phyloP scores from a whole-genome alignment of 2,113 vertebrate genomes.

The Sula dactylatra region DNA sequence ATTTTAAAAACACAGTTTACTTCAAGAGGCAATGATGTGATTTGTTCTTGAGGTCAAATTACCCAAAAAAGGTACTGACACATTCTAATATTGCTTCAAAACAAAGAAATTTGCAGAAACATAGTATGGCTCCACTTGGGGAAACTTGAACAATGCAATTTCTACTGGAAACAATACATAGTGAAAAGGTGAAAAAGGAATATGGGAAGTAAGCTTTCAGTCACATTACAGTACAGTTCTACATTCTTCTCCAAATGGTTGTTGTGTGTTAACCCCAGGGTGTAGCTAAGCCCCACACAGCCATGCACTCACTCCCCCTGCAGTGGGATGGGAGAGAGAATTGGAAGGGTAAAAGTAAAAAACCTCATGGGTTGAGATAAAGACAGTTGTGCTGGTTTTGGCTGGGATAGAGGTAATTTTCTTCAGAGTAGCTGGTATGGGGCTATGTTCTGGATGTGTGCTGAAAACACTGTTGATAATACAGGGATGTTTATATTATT shows the following conservation, averaged over 20 bases:
- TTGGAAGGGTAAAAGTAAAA: neutral
- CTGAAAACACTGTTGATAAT: no score
- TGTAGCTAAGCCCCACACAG: neutral
- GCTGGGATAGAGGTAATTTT: no score
- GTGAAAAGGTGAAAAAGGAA: neutral
- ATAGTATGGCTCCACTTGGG: neutral
- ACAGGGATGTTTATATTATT: no score
- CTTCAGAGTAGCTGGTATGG: no score
- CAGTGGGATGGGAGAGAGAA: neutral
- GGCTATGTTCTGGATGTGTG: no score
- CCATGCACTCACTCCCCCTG: fast-evolving
- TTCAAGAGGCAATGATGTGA: neutral
- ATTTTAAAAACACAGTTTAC: neutral
- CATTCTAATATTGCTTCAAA: neutral
- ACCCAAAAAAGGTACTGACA: neutral
- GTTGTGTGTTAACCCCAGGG: neutral
- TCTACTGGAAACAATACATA: neutral
- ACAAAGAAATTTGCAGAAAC: neutral
- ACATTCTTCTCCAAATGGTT: neutral
- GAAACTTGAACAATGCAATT: neutral
- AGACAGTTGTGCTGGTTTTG: neutral
- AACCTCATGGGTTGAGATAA: neutral
- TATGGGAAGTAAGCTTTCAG: neutral
- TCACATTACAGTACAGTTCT: neutral
- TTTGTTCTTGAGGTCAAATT: neutral